A percentile compares a stretch with the other conserved stretches of the same genome.
phyloP scores from a whole-genome alignment of 2,888 invertebrate genomes.

The Neoscelio sp. region DNA sequence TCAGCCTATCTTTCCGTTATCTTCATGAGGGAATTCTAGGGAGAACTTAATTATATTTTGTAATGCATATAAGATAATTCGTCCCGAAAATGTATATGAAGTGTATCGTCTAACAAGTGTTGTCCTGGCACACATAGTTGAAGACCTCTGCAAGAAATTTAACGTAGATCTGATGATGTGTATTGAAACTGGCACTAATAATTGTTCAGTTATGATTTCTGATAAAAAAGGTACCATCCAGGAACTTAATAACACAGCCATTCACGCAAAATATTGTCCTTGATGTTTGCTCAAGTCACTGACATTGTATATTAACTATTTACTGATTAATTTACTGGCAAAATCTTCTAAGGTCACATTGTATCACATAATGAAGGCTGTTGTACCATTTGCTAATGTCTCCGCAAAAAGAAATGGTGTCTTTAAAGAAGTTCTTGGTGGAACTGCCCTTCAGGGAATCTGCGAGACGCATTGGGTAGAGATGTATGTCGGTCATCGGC shows the following conservation, averaged over 20 bases:
- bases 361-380: background rate
- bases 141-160: constrained; percentile 68
- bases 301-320: too few species aligned
- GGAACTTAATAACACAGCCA: constrained; percentile 69
- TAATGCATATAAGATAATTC: constrained; percentile 67
- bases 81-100: constrained; percentile 52
- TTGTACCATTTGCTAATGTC: constrained; percentile 18
- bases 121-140: constrained; percentile 69
- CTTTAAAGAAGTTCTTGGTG: constrained; percentile 1
- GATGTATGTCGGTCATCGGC: constrained; percentile 12
- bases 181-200: constrained; percentile 73
- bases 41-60: constrained; percentile 72
- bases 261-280: too few species aligned
- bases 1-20: constrained; percentile 71
- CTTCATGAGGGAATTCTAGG: constrained; percentile 37
- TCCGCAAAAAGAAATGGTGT: constrained; percentile 3
- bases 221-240: constrained; percentile 73
- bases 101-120: constrained; percentile 70
- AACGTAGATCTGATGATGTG: constrained; percentile 68
- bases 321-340: too few species aligned
- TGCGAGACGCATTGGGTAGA: too few species aligned
- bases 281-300: too few species aligned
- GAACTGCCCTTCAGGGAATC: too few species aligned
- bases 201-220: constrained; percentile 74
- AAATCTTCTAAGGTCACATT: too few species aligned